Conservation (phyloP, 2,113 vertebrate genomes). For the Malurus melanocephalus region DNA sequence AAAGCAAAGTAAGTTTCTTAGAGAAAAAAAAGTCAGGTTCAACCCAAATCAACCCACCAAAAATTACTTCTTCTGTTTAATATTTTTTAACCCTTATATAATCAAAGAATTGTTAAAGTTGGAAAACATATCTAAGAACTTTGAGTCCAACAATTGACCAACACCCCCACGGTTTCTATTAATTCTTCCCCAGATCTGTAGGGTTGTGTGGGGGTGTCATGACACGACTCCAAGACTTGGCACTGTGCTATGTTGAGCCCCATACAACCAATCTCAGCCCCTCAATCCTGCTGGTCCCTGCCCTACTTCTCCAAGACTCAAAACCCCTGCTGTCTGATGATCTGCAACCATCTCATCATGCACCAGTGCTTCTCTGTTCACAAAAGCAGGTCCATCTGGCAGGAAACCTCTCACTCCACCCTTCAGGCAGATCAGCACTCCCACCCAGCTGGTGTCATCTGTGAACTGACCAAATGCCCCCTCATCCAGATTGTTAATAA, state of each 20-base stretch:
- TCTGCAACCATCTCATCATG: not conserved
- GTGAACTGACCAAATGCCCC: not conserved
- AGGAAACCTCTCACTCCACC: not conserved
- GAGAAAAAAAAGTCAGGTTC: not conserved
- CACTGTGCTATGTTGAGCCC: not conserved
- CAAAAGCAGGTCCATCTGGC: not conserved
- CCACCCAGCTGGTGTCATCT: not conserved
- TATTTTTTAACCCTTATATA: not conserved
- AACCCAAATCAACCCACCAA: not conserved
- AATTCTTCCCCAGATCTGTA: not conserved
- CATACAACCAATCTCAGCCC: not conserved
- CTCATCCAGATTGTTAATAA: not conserved
- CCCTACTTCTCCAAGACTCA: not conserved
- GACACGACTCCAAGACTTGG: too few species aligned
- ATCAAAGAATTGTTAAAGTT: not conserved
- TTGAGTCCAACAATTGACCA: not conserved
- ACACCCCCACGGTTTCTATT: not conserved
- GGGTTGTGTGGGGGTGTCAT: too few species aligned
- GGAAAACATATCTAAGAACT: not conserved
- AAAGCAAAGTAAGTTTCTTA: not conserved
- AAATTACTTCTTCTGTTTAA: not conserved
- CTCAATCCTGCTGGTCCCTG: fast-evolving
- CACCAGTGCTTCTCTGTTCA: not conserved
- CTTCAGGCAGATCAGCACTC: too few species aligned
- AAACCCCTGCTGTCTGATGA: not conserved